phyloP scores from a whole-genome alignment of 2,113 vertebrate genomes.

The Cyanocitta stelleri region DNA sequence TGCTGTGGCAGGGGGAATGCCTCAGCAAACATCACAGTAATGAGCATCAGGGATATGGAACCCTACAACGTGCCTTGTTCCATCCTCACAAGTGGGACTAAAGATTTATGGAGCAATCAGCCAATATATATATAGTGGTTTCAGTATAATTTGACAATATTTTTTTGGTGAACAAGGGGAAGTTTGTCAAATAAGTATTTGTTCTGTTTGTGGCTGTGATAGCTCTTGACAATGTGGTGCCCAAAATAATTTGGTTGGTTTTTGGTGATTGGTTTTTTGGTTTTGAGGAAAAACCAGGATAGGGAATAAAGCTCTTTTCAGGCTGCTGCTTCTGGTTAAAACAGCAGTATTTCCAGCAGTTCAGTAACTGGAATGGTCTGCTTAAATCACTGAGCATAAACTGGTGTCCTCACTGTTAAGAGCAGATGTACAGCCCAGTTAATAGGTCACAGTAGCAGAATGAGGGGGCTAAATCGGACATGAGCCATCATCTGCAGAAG shows the following conservation, averaged over 20 bases:
- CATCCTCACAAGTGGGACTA: not conserved
- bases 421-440: constrained; percentile 4
- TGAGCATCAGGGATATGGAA: not conserved
- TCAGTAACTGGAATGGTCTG: not conserved
- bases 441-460: constrained; percentile 22
- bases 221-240: not conserved
- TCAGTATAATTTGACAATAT: not conserved
- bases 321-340: not conserved
- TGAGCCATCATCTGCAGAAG: constrained; percentile 44
- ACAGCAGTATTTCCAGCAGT: not conserved
- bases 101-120: not conserved
- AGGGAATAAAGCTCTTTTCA: not conserved
- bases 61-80: not conserved
- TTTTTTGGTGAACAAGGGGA: not conserved
- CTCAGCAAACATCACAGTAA: not conserved
- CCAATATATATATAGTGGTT: not conserved
- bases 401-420: not conserved
- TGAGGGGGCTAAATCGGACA: constrained; percentile 22
- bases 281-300: not conserved
- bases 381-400: not conserved
- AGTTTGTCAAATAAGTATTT: not conserved
- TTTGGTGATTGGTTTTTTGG: not conserved
- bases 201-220: not conserved
- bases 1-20: not conserved
- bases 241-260: not conserved